These are phyloP conservation scores for Plagodis dolabraria DNA, from an alignment of 2,888 invertebrate genomes.

Conservation along the genomic window DNA sequence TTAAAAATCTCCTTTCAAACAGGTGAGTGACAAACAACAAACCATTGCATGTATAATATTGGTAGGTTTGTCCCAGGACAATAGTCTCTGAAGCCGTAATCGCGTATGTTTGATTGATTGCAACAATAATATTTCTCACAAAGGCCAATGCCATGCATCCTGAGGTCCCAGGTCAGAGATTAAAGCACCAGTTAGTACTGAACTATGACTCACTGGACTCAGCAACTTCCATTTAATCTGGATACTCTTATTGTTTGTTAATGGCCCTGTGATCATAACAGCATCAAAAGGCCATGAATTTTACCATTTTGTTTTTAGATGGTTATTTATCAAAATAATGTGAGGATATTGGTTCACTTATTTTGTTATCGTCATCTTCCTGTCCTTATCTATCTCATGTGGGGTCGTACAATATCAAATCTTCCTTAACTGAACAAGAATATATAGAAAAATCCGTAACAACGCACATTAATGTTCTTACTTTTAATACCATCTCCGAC, in stretches of 20 bases:
- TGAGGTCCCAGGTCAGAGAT: conserved; percentile 5
- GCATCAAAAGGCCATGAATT: conserved; percentile 3
- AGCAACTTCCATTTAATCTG: background rate
- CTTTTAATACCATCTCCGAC: no score
- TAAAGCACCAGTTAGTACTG: background rate
- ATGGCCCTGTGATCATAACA: conserved; percentile 14
- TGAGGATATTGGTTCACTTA: no score
- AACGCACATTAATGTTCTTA: no score
- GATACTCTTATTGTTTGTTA: conserved; percentile 10
- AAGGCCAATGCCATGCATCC: conserved; percentile 24
- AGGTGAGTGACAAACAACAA: no score
- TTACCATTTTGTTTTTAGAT: background rate
- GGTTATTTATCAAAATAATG: no score
- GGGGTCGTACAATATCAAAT: no score
- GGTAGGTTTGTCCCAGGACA: background rate
- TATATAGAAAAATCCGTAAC: no score
- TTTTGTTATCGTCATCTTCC: no score
- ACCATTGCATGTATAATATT: no score
- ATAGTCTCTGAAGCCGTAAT: conserved; percentile 4
- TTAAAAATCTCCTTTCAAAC: no score
- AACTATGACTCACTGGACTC: background rate
- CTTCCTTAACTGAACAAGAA: no score
- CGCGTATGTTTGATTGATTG: conserved; percentile 6
- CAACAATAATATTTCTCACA: conserved; percentile 11
- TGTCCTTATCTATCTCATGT: no score